Conservation (phyloP, 2,888 invertebrate species). For the Monopis laevigella region DNA sequence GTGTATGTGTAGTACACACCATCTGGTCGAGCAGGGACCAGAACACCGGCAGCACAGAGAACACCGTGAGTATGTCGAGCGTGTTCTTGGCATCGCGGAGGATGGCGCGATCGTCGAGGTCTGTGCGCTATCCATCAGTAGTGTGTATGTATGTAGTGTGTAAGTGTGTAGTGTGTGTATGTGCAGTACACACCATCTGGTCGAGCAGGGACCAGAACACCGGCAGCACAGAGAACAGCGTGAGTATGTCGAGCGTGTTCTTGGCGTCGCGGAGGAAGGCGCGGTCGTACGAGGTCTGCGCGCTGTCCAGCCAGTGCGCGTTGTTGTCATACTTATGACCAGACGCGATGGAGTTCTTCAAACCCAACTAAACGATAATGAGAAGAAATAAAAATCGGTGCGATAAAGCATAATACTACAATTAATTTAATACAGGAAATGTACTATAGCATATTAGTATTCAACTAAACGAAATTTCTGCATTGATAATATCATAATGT, state of each 20-base stretch:
- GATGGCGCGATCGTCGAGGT: constrained; percentile 73
- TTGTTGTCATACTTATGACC: constrained; percentile 45
- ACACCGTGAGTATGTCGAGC: constrained; percentile 79
- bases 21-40: constrained; percentile 96
- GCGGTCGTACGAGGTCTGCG: constrained; percentile 76
- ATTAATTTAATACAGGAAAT: too few relatives aligned
- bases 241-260: constrained; percentile 77
- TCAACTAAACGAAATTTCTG: too few relatives aligned
- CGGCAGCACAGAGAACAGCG: constrained; percentile 86
- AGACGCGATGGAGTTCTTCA: constrained; percentile 33
- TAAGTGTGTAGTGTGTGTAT: too few relatives aligned
- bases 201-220: constrained; percentile 95
- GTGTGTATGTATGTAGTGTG: too few relatives aligned
- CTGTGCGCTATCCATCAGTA: constrained; percentile 87
- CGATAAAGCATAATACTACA: too few relatives aligned
- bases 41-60: constrained; percentile 88
- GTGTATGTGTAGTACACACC: too few relatives aligned
- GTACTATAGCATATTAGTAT: too few relatives aligned
- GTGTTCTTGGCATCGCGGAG: constrained; percentile 83
- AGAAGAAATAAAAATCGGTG: too few relatives aligned
- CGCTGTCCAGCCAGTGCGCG: constrained; percentile 89
- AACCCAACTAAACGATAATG: constrained; percentile 49
- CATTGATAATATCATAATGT: too few relatives aligned
- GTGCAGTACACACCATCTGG: constrained; percentile 78
- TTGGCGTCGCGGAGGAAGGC: constrained; percentile 81